phyloP scores from a whole-genome alignment of 2,888 invertebrate genomes.

The Odiellus spinosus region DNA sequence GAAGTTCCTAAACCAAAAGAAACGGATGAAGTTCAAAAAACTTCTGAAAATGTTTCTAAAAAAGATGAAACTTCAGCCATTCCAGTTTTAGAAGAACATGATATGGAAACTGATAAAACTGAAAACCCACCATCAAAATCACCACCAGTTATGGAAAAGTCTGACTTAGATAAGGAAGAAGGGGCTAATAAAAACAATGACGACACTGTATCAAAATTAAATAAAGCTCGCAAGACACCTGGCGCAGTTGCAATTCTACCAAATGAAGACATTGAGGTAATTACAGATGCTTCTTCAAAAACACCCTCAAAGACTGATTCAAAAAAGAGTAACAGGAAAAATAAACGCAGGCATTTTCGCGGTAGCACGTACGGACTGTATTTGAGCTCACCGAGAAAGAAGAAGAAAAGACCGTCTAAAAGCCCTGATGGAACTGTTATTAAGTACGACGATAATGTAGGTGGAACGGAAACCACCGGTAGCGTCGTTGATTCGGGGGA shows the following conservation, averaged over 20 bases:
- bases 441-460: slow-evolving; percentile 10
- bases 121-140: too few species aligned
- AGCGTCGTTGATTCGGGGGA: slow-evolving; percentile 15
- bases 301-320: too few species aligned
- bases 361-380: slow-evolving; percentile 14
- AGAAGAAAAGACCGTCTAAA: slow-evolving; percentile 4
- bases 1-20: slow-evolving; percentile 1
- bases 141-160: too few species aligned
- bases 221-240: too few species aligned
- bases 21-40: background rate
- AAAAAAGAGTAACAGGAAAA: slow-evolving; percentile 4
- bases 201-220: too few species aligned
- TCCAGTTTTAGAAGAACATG: background rate
- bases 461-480: slow-evolving; percentile 13
- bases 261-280: too few species aligned
- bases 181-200: too few species aligned
- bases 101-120: too few species aligned
- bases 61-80: background rate
- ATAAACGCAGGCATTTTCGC: slow-evolving; percentile 8
- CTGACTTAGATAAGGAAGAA: too few species aligned
- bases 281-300: too few species aligned
- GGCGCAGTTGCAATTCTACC: too few species aligned
- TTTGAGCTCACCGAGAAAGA: slow-evolving; percentile 8
- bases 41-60: background rate
- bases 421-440: slow-evolving; percentile 2